Evolutionary conservation across 2,113 vertebrate species (phyloP).

Genomic region (Tachuris rubrigastra): DNA sequence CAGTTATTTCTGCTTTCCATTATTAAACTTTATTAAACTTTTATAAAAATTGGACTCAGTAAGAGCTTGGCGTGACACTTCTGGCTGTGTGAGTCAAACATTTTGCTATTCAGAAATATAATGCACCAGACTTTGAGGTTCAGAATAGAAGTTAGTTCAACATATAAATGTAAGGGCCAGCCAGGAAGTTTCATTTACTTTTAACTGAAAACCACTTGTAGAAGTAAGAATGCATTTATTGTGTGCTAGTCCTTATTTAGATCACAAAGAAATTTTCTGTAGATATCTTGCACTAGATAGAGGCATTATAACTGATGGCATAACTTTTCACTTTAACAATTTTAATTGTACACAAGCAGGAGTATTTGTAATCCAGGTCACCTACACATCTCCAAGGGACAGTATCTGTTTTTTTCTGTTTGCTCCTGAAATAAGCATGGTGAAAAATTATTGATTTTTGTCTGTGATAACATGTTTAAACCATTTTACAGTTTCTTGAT

Average conservation of each 20-base stretch:
- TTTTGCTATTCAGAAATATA: not conserved
- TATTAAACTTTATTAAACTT: not conserved
- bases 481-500: not conserved
- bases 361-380: not conserved
- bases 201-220: not conserved
- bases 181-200: not conserved
- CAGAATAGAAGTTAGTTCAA: not conserved
- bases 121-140: not conserved
- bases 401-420: not conserved
- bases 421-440: not conserved
- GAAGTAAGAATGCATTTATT: not conserved
- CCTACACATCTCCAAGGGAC: not conserved
- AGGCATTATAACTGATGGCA: not conserved
- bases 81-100: not conserved
- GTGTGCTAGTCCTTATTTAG: not conserved
- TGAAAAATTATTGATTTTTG: not conserved
- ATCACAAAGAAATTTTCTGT: not conserved
- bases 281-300: not conserved
- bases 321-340: not conserved
- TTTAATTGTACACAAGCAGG: not conserved
- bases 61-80: not conserved
- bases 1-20: not conserved
- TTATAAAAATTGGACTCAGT: not conserved
- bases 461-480: not conserved
- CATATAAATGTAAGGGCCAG: not conserved